Evolutionary conservation across 2,888 invertebrate species (phyloP), one percentile per base, ranked within the genome.

Genomic region (Hanleya hanleyi): DNA sequence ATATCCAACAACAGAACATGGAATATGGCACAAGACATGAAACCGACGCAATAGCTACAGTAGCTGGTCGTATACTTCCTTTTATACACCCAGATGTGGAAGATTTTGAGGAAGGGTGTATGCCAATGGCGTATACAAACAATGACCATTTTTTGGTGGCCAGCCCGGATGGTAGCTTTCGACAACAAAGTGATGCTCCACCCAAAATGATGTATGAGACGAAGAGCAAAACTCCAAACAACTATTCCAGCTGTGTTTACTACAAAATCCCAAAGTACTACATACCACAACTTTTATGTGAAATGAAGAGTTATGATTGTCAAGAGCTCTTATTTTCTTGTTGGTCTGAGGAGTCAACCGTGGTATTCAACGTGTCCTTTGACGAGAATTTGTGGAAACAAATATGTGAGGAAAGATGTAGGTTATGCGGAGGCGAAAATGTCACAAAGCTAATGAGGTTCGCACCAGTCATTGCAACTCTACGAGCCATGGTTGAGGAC

Each of bases 141-240:
- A 26, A 57, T 18, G 9, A 12, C 18, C 26, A 12, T 12, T 57
- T 57, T 26, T 12, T 57, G 26, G 57, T 57, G 18, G 57, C 22
- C 18, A 57, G 57, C 57, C 57, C 57, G 9, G 57, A 67, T 57
- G 57, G 57, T 57, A n/a, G n/a, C 26, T 26, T 57, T 12, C 15
- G 57, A 22, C 12, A 15, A 41, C 12, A n/a, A 9, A 18, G 9
- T n/a, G 57, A 57, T 22, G 15, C n/a, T n/a, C 12, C 12, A n/a
- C 47, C 47, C n/a, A 41, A 15, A 12, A 41, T 41, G 47, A 41
- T 41, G 47, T n/a, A 15, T n/a, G 47, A 41, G 47, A 41, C 12
- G 12, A 41, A 41, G n/a, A 15, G 47, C 47, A 41, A 41, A 41
- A 41, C 47, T 41, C 47, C 47, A 41, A 41, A 41, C n/a, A n/a